Base-by-base conservation (phyloP, 2,888 invertebrate genomes). In the Pterostichus madidus region DNA sequence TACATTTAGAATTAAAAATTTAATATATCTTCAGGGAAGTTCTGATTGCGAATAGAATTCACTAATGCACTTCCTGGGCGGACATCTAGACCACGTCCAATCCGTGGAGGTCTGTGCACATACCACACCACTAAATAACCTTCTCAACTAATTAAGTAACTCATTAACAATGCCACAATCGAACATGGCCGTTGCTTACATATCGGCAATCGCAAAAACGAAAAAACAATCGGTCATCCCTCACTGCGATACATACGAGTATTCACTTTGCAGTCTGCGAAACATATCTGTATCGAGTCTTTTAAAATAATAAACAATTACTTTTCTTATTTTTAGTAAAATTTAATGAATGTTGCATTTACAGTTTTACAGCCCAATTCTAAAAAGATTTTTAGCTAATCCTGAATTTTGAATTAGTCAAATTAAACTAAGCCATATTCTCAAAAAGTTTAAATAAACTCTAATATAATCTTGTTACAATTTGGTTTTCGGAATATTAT, bases 81-180 rank as follows among this genome's bases (percentile, higher is more conserved):
- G 56, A 53, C 76, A 76, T 17, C 24, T 64, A 59, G 17, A 64
- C 32, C 31, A 24, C 24, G 24, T 24, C 24, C 24, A 24, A 24
- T 49, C 46, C 31, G 52, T 49, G 52, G 75, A 75, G 52, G 75
- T 75, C 75, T 75, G 52, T 11, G 32, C 52, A 52, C 52, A 52
- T 52, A 75, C 73, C 31, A 56, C 32, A 13, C 86, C 85, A 85
- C 86, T 86, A 88, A 87, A 87, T 86, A 87, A 87, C 87, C 87
- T 87, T 87, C 86, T 86, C 84, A 86, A 85, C 87, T 87, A 88
- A 88, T 89, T 88, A 89, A 88, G 87, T 87, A 88, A 88, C 87
- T 88, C 88, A 88, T 88, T 88, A 88, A 88, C 85, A 86, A 85
- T 85, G 83, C 85, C 76, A 76, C 44, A 71, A 71, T 71, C 68